These are phyloP conservation scores for Drosophila gunungcola DNA, from an alignment of 1,140 invertebrate species.

Conservation along the genomic window DNA sequence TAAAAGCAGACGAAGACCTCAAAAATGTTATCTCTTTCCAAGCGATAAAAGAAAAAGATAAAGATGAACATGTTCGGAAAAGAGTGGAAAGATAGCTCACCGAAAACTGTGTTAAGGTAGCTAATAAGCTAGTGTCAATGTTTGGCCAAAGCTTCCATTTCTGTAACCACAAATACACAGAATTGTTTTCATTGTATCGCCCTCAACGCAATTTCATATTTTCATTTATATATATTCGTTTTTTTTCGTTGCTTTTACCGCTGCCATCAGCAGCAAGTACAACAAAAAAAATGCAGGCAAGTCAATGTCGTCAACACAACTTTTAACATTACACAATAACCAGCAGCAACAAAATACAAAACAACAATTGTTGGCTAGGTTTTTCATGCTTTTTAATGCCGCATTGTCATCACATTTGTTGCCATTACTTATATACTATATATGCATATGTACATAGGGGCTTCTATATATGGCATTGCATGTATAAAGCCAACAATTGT, in stretches of 20 bases:
- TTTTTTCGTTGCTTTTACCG: constrained; percentile 18
- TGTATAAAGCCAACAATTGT: constrained; percentile 18
- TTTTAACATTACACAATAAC: constrained; percentile 72
- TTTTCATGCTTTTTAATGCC: constrained; percentile 72
- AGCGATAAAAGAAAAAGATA: constrained; percentile 6
- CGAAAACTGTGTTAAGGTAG: constrained; percentile 55
- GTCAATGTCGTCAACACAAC: constrained; percentile 66
- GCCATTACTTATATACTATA: constrained; percentile 31
- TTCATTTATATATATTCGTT: constrained; percentile 44
- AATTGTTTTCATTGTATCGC: constrained; percentile 63
- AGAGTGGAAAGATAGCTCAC: constrained; percentile 21
- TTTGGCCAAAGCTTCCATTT: constrained; percentile 18
- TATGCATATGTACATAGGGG: constrained; percentile 13
- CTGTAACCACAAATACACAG: constrained; percentile 23
- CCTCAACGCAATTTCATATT: constrained; percentile 60
- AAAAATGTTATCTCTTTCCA: constrained; percentile 26
- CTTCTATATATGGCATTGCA: constrained; percentile 23
- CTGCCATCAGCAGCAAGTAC: constrained; percentile 26
- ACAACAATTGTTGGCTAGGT: constrained; percentile 39
- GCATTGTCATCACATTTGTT: constrained; percentile 78
- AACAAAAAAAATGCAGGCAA: constrained; percentile 12
- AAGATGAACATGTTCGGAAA: neutral
- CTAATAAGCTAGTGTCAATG: constrained; percentile 61
- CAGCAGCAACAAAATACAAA: constrained; percentile 25
- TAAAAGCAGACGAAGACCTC: constrained; percentile 36